Percentiles rank a stretch among this genome's conserved stretches.
Conservation (phyloP, 2,797 vertebrate genomes). For the Picus viridis region DNA sequence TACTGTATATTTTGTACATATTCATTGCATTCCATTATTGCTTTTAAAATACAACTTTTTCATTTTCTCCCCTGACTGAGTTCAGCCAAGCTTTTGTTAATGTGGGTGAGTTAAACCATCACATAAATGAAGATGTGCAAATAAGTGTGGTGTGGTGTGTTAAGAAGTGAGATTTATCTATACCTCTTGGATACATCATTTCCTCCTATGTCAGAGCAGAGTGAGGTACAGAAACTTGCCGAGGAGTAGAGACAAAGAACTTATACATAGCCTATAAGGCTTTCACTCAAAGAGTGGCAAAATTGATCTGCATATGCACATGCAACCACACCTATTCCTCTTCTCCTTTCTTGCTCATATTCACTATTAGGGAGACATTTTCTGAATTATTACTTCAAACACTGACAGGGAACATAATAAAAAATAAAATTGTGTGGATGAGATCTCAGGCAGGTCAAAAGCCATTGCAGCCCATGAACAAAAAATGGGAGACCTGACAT, state of each 20-base stretch:
- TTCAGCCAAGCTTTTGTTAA: too few relatives aligned
- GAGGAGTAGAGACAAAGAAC: not conserved
- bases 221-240: not conserved
- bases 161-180: not conserved
- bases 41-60: too few relatives aligned
- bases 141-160: not conserved
- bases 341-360: not conserved
- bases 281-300: not conserved
- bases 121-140: too few relatives aligned
- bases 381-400: not conserved
- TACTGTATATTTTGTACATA: too few relatives aligned
- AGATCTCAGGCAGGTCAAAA: not conserved
- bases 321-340: accelerated
- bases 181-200: not conserved
- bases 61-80: too few relatives aligned
- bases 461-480: not conserved
- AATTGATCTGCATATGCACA: accelerated
- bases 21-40: too few relatives aligned
- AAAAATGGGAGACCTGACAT: not conserved
- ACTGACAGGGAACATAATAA: not conserved
- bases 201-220: not conserved
- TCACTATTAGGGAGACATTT: not conserved
- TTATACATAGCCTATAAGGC: not conserved
- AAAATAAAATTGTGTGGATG: not conserved
- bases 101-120: too few relatives aligned